Conservation (phyloP, 2,888 invertebrate species). For the Clepsis dumicolana region DNA sequence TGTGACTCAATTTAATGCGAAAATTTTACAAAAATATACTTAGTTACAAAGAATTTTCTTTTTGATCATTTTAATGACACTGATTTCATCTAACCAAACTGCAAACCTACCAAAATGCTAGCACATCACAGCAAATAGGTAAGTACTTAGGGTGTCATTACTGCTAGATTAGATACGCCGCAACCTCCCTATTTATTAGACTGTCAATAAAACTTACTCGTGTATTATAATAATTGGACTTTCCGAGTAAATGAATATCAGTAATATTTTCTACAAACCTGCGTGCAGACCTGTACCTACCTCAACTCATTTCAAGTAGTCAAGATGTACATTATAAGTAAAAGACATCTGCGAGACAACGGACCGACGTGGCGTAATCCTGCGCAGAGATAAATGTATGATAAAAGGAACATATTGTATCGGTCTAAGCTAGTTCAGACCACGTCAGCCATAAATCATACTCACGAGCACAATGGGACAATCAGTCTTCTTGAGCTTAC, state of each 20-base stretch:
- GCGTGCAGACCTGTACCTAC: constrained; percentile 24
- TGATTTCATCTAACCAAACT: no score
- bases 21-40: no score
- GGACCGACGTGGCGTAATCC: constrained; percentile 55
- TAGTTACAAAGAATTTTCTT: no score
- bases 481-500: constrained; percentile 40
- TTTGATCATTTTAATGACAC: no score
- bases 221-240: no score
- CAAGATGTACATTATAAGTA: constrained; percentile 64
- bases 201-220: no score
- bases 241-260: background rate
- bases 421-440: constrained; percentile 45
- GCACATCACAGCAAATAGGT: no score
- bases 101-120: no score
- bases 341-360: constrained; percentile 59
- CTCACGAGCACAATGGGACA: constrained; percentile 43
- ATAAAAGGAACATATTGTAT: constrained; percentile 53
- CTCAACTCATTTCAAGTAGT: constrained; percentile 54
- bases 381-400: constrained; percentile 54
- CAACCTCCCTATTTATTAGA: no score
- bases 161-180: no score
- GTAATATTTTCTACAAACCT: constrained; percentile 5
- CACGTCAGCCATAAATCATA: constrained; percentile 51
- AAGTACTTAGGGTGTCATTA: no score
- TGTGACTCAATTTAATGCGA: no score